phyloP scores from a whole-genome alignment of 1,140 invertebrate species.

The Mactra quadrangularis region DNA sequence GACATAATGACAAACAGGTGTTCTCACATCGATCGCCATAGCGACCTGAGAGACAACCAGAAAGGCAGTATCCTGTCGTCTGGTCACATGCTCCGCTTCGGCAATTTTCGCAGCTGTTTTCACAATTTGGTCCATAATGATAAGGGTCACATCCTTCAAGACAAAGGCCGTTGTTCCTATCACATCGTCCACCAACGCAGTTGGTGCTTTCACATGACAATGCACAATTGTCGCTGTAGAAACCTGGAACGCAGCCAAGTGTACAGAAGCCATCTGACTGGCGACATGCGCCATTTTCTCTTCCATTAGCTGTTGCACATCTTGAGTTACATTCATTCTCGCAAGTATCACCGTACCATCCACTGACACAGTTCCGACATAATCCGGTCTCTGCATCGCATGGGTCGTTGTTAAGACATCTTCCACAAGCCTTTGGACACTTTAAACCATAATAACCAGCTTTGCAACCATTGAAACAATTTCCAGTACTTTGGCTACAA shows the following conservation, averaged over 20 bases:
- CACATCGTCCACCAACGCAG: background rate
- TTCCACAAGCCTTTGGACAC: slow-evolving; percentile 14
- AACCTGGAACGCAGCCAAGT: slow-evolving; percentile 26
- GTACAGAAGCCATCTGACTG: slow-evolving; percentile 28
- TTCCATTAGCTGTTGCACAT: background rate
- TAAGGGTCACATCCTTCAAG: background rate
- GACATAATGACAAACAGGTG: background rate
- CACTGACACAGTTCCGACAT: background rate
- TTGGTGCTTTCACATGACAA: background rate
- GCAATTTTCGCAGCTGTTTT: slow-evolving; percentile 14
- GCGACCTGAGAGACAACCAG: background rate
- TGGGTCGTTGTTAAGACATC: background rate
- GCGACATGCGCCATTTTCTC: background rate
- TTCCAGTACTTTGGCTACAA: slow-evolving; percentile 11
- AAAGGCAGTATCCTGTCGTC: background rate
- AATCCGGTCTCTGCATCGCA: background rate
- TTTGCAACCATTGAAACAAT: slow-evolving; percentile 19
- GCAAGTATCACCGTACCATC: slow-evolving; percentile 6
- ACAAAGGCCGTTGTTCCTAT: background rate
- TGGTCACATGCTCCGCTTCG: background rate
- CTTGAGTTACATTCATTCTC: background rate
- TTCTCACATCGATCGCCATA: slow-evolving; percentile 24
- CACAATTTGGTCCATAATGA: slow-evolving; percentile 20
- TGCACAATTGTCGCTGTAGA: slow-evolving; percentile 15
- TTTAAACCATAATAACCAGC: slow-evolving; percentile 6